Evolutionary conservation across 2,797 vertebrate species (phyloP).

Genomic region (Darevskia mixta): DNA sequence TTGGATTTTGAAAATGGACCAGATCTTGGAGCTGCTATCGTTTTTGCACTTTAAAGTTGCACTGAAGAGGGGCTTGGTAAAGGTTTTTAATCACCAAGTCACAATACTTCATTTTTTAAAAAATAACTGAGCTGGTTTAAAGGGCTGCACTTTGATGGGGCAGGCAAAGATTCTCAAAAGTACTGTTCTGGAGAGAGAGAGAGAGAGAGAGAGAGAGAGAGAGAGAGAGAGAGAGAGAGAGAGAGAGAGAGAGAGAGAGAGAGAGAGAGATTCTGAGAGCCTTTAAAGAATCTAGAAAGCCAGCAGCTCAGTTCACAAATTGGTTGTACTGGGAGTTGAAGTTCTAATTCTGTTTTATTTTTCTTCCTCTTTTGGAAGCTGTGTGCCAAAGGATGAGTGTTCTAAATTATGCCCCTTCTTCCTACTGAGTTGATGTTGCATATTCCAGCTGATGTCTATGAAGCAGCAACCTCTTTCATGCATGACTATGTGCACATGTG

Average conservation of each 20-base stretch:
- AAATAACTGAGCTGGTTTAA: slow-evolving; percentile 84
- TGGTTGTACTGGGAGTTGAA: slow-evolving; percentile 89
- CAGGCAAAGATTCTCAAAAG: slow-evolving; percentile 23
- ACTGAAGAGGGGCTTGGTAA: slow-evolving; percentile 89
- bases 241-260: slow-evolving; percentile 17
- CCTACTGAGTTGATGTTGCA: slow-evolving; percentile 91
- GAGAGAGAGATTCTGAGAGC: slow-evolving; percentile 24
- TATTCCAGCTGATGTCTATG: slow-evolving; percentile 97
- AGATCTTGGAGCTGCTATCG: slow-evolving; percentile 88
- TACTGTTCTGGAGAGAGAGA: slow-evolving; percentile 75
- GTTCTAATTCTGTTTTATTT: slow-evolving; percentile 79
- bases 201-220: no score
- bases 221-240: no score
- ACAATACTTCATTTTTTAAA: slow-evolving; percentile 82
- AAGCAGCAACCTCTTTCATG: no score
- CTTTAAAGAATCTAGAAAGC: slow-evolving; percentile 64
- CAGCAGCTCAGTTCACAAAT: slow-evolving; percentile 84
- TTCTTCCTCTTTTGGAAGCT: slow-evolving; percentile 87
- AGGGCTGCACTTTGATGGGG: slow-evolving; percentile 78
- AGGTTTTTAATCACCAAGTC: slow-evolving; percentile 97
- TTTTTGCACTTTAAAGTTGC: slow-evolving; percentile 99
- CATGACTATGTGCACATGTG: slow-evolving; percentile 23
- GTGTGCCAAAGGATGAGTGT: slow-evolving; percentile 96
- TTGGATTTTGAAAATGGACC: slow-evolving; percentile 85
- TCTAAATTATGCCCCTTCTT: slow-evolving; percentile 77